These are phyloP conservation scores for Gryllus longicercus DNA, from an alignment of 2,888 invertebrate genomes.

Conservation along the genomic window DNA sequence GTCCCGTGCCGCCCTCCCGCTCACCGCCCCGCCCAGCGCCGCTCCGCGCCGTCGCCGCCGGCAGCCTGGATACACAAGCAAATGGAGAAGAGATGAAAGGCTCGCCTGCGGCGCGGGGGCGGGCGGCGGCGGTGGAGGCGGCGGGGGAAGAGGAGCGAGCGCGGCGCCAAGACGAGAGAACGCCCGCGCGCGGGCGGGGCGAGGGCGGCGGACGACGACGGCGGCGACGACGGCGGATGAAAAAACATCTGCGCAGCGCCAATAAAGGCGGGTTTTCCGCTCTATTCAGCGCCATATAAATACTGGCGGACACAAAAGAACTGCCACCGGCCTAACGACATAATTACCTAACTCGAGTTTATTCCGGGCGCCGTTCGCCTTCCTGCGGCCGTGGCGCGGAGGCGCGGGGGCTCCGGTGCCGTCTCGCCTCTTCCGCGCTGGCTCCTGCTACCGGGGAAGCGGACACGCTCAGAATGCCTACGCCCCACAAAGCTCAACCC, in stretches of 20 bases:
- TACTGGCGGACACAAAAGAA: neutral
- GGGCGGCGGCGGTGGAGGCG: neutral
- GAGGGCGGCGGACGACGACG: neutral
- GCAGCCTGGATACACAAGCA: slow-evolving; percentile 8
- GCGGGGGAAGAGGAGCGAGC: neutral
- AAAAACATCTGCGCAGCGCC: slow-evolving; percentile 17
- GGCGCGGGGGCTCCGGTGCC: neutral
- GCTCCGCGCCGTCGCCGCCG: neutral
- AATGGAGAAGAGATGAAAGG: slow-evolving; percentile 17
- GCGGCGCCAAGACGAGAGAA: neutral
- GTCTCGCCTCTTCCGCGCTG: neutral
- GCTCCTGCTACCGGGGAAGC: too few species aligned
- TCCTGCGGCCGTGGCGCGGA: neutral
- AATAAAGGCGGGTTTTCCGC: slow-evolving; percentile 1
- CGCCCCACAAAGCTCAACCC: too few species aligned
- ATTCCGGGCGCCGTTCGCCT: neutral
- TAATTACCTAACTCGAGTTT: slow-evolving; percentile 17
- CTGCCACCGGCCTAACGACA: slow-evolving; percentile 17
- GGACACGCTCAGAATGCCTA: too few species aligned
- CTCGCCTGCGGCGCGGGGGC: neutral
- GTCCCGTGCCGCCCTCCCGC: neutral
- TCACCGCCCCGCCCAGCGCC: neutral
- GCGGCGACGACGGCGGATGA: neutral
- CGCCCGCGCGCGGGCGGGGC: neutral
- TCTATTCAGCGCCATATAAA: slow-evolving; percentile 1